phyloP scores from a whole-genome alignment of 2,113 vertebrate genomes.

The Clarias magur region DNA sequence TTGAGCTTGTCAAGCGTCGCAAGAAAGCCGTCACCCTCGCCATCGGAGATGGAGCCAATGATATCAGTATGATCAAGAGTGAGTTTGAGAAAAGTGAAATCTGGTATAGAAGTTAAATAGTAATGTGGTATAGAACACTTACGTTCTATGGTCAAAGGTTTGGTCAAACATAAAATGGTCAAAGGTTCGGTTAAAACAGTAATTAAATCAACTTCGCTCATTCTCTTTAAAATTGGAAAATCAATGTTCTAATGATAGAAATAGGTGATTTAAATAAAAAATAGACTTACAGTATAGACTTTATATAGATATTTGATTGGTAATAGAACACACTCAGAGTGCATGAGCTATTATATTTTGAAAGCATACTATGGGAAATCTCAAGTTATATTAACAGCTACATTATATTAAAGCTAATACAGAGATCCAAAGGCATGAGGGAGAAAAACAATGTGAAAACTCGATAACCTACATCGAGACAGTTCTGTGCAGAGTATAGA shows the following conservation, averaged over 20 bases:
- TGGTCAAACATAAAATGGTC: neutral
- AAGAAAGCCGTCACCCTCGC: slow-evolving; percentile 92
- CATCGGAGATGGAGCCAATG: slow-evolving; percentile 91
- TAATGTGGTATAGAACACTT: too few relatives aligned
- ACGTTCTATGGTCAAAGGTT: neutral
- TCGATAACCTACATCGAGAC: neutral
- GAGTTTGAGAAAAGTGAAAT: slow-evolving; percentile 56
- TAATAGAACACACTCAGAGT: neutral
- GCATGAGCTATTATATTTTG: neutral
- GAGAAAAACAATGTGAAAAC: neutral
- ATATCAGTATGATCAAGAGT: slow-evolving; percentile 98
- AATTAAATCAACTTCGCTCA: neutral
- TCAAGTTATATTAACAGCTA: neutral
- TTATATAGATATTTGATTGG: neutral
- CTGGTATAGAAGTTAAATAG: neutral
- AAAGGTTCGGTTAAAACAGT: neutral
- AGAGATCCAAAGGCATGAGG: neutral
- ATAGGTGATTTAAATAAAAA: too few relatives aligned
- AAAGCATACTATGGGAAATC: neutral
- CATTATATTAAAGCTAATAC: neutral
- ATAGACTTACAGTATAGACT: too few relatives aligned
- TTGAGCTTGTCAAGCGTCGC: slow-evolving; percentile 91
- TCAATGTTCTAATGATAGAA: neutral
- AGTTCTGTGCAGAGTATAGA: neutral
- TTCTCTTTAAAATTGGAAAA: neutral